Evolutionary conservation across 2,888 invertebrate genomes (phyloP), one percentile per base, ranked within the genome.

Genomic region (Melangyna quadrimaculata): DNA sequence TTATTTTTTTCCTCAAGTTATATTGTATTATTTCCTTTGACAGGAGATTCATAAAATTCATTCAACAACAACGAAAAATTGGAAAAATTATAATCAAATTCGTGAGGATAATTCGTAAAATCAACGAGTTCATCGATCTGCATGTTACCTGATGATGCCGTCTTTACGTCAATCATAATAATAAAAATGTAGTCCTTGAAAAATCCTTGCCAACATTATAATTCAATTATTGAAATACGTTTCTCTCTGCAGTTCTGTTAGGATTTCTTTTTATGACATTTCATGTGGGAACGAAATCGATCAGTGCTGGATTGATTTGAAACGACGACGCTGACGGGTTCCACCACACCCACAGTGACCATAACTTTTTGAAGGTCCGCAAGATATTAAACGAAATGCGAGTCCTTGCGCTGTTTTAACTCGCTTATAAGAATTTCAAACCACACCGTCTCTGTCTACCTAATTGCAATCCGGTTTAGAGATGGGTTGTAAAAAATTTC

Each of bases 81-180:
- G 24, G 22, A 40, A 40, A 65, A 69, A 73, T 61, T 40, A 32
- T 48, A 71, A 51, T 63, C 48, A 71, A 79, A 71, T 71, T 75
- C 84, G 80, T 86, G 84, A 77, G 67, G 77, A 86, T 80, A 80
- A 86, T 86, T 86, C 75, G 71, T 81, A 86, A 86, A 80, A 77
- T 73, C 77, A 77, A 69, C 67, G 80, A 80, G 74, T 84, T 84
- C 71, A 74, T 75, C 71, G 78, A 74, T 79, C 79, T 70, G 67
- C 22, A 32, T 27, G 40, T 55, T 24, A 7, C 10, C 14, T 24
- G 12, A 17, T 24, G 12, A 17, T 17, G n/a, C 17, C 29, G 37
- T 17, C n/a, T 27, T 17, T 17, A 29, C 29, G 70, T 67, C 65
- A 73, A 78, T 78, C 57, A 69, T 59, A 75, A 43, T 71, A 75